A percentile compares a stretch with the other conserved stretches of the same genome.
Conservation (phyloP, 2,113 vertebrate species). For the Chrysochloris asiatica region DNA sequence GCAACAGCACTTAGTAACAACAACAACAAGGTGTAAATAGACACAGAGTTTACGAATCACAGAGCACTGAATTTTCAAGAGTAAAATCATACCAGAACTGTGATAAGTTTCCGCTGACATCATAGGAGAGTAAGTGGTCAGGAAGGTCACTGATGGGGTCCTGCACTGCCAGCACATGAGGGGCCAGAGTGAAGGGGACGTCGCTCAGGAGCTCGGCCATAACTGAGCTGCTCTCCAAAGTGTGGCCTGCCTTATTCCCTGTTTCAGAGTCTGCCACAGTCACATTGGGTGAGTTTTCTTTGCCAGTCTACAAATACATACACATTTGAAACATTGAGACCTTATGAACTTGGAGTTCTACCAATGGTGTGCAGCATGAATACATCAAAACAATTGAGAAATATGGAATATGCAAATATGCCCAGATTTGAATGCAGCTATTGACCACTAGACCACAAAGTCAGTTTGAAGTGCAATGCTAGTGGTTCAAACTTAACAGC, state of each 20-base stretch:
- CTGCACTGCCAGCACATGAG: conserved; percentile 92
- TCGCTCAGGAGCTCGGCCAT: conserved; percentile 92
- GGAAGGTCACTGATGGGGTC: conserved; percentile 84
- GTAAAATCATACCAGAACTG: conserved; percentile 97
- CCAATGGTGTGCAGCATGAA: not conserved
- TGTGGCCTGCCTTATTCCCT: conserved; percentile 71
- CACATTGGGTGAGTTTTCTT: conserved; percentile 58
- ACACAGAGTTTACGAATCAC: conserved; percentile 81
- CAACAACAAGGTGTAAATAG: not conserved
- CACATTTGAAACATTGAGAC: conserved; percentile 63
- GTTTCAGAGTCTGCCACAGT: conserved; percentile 22
- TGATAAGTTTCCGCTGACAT: conserved; percentile 90
- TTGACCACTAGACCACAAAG: too few species aligned
- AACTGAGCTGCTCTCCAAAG: conserved; percentile 79
- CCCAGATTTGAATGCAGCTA: not conserved
- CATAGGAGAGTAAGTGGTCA: conserved; percentile 86
- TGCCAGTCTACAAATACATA: conserved; percentile 72
- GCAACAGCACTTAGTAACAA: too few species aligned
- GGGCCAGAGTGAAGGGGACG: conserved; percentile 95
- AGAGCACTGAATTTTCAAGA: conserved; percentile 96
- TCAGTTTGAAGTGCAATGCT: too few species aligned
- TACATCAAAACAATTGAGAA: conserved; percentile 25
- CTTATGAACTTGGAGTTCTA: conserved; percentile 20
- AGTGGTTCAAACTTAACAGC: too few species aligned
- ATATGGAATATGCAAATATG: conserved; percentile 6